Conservation (phyloP, 2,113 vertebrate species). For the Tachycineta bicolor region DNA sequence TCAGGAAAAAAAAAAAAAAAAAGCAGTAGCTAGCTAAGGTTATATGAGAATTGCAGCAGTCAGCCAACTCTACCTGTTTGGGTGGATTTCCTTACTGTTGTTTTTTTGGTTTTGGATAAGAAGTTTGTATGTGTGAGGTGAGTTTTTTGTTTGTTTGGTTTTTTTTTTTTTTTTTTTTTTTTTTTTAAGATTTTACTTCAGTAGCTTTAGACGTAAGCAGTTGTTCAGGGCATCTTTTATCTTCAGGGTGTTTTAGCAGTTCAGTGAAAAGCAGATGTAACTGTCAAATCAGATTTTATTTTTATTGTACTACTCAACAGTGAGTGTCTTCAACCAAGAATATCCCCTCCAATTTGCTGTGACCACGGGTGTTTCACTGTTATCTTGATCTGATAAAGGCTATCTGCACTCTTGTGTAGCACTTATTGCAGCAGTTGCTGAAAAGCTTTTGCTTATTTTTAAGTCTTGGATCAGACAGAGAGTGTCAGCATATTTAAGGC, state of each 20-base stretch:
- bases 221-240: not conserved
- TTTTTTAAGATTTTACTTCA: not conserved
- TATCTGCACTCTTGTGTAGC: not conserved
- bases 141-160: too few relatives aligned
- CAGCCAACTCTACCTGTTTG: not conserved
- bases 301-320: not conserved
- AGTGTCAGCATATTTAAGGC: not conserved
- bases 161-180: too few relatives aligned
- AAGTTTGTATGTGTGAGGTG: not conserved
- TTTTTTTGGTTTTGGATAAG: not conserved
- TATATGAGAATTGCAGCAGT: not conserved
- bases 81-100: not conserved
- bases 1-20: not conserved
- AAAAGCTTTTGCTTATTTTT: not conserved
- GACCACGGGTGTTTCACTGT: not conserved
- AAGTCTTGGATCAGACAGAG: not conserved
- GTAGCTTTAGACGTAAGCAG: not conserved
- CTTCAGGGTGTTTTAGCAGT: not conserved
- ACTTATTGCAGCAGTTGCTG: not conserved
- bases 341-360: not conserved
- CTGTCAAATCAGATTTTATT: not conserved
- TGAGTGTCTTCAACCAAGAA: not conserved
- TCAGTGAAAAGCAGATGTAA: not conserved
- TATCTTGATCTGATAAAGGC: not conserved
- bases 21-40: not conserved